Base-by-base conservation (phyloP, 37 sponge, comb jelly and placozoan genomes). In the Crambe crambe region DNA sequence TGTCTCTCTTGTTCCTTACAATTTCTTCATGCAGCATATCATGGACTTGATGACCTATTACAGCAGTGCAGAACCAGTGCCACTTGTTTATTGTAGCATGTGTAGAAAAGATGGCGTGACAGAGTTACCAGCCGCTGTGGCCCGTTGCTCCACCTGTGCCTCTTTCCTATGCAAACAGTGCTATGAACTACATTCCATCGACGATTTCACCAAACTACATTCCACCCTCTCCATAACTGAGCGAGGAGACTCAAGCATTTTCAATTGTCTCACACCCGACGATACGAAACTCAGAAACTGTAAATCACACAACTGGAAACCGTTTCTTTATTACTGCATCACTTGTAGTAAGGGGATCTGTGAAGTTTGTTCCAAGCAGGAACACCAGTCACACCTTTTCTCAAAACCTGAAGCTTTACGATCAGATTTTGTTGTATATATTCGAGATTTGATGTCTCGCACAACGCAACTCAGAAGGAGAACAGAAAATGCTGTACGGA, bases 1-100 rank as follows among this genome's bases (percentile, higher is more conserved):
- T 58, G 4, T 71, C 35, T 35, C 77, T 0, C 78, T 67, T 23
- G 26, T 85, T 6, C 77, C 41, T 27, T 77, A 77, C 71, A 85
- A 85, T 72, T 85, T 85, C 72, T 85, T 69, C 59, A 56, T 85
- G 1, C 85, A 85, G 72, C 85, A 85, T 41, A 40, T 85, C 8
- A 77, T 85, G 71, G 85, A 85, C 61, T 59, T 85, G 70, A 85
- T 85, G 85, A 42, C 41, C n/a, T 85, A 76, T 58, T 83, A 75
- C 76, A 85, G 72, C 71, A 85, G 85, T 37, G 59, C 78, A 43
- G 85, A 85, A 39, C 78, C 85, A 3, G 71, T 85, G 9, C 85
- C 85, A 0, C 66, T 85, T 18, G 78, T 85, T 5, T 69, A 59
- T 41, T 85, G 85, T 42, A 77, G 85, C 1, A 69, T 59, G 66